Evolutionary conservation across 2,888 invertebrate species (phyloP).

Genomic region (Diaperis boleti): DNA sequence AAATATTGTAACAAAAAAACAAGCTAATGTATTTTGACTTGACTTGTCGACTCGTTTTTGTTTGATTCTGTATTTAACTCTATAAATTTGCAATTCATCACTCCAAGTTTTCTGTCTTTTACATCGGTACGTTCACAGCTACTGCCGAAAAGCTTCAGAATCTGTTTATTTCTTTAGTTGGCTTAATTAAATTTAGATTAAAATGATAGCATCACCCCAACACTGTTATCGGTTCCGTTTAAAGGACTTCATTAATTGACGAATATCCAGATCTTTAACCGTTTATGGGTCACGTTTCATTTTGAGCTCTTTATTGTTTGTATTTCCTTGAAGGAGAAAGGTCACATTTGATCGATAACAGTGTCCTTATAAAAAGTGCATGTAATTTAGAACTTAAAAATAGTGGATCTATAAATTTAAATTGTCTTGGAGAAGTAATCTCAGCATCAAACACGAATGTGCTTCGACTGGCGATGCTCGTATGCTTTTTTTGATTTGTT

Average conservation of each 20-base stretch:
- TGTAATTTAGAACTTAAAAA: not conserved
- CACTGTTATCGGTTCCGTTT: conserved; percentile 13
- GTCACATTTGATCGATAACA: conserved; percentile 9
- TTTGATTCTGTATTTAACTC: too few species aligned
- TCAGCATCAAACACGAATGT: not conserved
- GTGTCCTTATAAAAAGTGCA: not conserved
- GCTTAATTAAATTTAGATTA: conserved; percentile 24
- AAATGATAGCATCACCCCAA: conserved; percentile 11
- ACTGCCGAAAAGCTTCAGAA: too few species aligned
- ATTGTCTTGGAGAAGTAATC: not conserved
- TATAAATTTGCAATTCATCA: too few species aligned
- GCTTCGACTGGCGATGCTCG: not conserved
- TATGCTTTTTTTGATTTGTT: not conserved
- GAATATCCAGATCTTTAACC: conserved; percentile 6
- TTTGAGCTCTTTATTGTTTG: conserved; percentile 11
- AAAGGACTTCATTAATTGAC: conserved; percentile 18
- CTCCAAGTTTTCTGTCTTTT: too few species aligned
- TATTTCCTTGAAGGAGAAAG: conserved; percentile 2
- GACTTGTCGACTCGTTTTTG: too few species aligned
- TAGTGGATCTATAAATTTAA: not conserved
- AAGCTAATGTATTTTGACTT: too few species aligned
- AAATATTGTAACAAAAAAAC: too few species aligned
- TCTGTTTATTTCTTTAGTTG: conserved; percentile 22
- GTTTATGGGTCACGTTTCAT: conserved; percentile 1
- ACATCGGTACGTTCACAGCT: too few species aligned